phyloP scores from a whole-genome alignment of 35 echinoderm and acorn worm species.

The Lytechinus pictus region DNA sequence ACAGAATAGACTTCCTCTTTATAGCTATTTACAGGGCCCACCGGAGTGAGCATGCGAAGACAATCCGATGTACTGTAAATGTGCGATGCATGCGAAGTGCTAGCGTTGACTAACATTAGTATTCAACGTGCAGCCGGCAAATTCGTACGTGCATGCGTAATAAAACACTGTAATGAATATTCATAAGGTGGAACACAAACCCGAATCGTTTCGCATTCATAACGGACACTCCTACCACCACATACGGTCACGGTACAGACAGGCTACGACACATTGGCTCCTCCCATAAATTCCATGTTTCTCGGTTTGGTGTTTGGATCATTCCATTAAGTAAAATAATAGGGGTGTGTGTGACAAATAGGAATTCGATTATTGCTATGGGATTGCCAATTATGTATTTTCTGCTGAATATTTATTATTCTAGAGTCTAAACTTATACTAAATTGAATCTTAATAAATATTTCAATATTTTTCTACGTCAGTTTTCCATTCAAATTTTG shows the following conservation, averaged over 20 bases:
- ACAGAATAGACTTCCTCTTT: background rate
- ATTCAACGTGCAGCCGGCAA: background rate
- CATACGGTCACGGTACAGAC: background rate
- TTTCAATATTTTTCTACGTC: no score
- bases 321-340: background rate
- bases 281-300: slow-evolving; percentile 29
- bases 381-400: no score
- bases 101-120: background rate
- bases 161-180: background rate
- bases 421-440: no score
- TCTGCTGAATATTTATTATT: no score
- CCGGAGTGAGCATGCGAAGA: background rate
- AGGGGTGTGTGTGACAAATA: background rate
- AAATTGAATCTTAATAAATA: no score
- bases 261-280: background rate
- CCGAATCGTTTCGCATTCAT: background rate
- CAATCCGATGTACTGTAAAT: background rate
- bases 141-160: background rate
- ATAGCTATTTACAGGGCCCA: background rate
- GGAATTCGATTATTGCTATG: no score
- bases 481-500: no score
- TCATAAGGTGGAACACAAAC: background rate
- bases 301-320: background rate
- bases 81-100: background rate
- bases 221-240: background rate